These are phyloP conservation scores for Helarctos malayanus DNA, from an alignment of 2,797 vertebrate species.

Conservation along the genomic window DNA sequence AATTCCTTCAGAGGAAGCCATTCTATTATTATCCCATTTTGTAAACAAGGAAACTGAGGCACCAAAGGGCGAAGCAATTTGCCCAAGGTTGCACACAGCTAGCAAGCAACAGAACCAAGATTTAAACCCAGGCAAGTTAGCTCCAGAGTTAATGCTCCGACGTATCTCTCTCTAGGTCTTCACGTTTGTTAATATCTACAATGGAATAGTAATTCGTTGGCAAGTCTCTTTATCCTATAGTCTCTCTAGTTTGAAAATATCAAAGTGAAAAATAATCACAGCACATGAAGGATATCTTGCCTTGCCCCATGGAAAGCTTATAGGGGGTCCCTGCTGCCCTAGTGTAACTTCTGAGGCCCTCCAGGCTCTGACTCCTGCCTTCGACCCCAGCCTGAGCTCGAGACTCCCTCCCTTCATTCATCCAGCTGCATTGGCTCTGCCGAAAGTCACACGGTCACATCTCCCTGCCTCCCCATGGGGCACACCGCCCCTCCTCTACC, in stretches of 20 bases:
- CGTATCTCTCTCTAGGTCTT: conserved; percentile 17
- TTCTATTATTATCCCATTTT: neutral
- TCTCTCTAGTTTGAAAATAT: conserved; percentile 37
- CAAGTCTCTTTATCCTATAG: neutral
- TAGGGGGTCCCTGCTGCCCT: neutral
- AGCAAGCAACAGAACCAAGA: neutral
- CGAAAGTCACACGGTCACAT: neutral
- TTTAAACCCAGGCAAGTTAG: neutral
- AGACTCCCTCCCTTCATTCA: neutral
- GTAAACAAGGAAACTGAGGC: neutral
- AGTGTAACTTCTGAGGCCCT: neutral
- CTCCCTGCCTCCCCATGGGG: neutral
- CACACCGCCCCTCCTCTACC: neutral
- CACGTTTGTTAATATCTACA: neutral
- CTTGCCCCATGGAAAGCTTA: neutral
- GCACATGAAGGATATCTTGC: neutral
- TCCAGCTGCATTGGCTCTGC: neutral
- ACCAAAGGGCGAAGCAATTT: neutral
- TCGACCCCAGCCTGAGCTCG: neutral
- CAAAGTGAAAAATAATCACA: conserved; percentile 4
- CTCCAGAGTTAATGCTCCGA: neutral
- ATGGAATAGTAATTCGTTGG: neutral
- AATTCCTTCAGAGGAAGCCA: too few relatives aligned
- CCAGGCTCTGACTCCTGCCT: neutral
- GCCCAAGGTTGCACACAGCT: neutral